Evolutionary conservation across 1,140 invertebrate genomes (phyloP).

Genomic region (Nephila pilipes): DNA sequence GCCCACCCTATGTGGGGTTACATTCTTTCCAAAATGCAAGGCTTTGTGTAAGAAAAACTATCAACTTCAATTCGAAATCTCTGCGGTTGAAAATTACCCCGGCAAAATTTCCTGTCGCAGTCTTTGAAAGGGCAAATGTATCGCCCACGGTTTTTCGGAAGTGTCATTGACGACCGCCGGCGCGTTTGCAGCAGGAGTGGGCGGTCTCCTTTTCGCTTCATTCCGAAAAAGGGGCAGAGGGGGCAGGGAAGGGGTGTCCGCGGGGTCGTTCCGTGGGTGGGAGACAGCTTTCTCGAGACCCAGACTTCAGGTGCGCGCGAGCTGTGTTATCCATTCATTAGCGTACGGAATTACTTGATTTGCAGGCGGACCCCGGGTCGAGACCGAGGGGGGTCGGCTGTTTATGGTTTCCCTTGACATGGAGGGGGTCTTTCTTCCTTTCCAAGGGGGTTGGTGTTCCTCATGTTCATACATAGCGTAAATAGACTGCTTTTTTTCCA

Average conservation of each 20-base stretch:
- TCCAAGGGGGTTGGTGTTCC: not conserved
- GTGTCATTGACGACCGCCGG: not conserved
- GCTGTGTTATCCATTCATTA: constrained; percentile 60
- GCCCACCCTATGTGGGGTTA: no score
- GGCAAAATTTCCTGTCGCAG: no score
- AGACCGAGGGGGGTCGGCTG: constrained; percentile 7
- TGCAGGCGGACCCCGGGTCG: constrained; percentile 6
- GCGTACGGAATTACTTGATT: not conserved
- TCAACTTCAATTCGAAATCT: not conserved
- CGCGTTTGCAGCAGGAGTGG: not conserved
- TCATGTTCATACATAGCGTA: not conserved
- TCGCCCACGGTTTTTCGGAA: not conserved
- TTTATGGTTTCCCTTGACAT: constrained; percentile 44
- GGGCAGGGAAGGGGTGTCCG: not conserved
- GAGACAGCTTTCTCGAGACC: not conserved
- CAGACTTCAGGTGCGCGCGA: constrained; percentile 55
- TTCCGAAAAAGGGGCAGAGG: not conserved
- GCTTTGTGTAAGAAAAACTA: not conserved
- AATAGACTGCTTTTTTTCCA: not conserved
- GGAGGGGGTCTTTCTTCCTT: constrained; percentile 20
- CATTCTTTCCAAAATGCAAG: not conserved
- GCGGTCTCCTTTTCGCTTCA: constrained; percentile 11
- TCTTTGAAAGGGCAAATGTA: not conserved
- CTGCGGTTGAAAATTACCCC: no score
- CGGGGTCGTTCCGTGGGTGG: constrained; percentile 55